phyloP scores from a whole-genome alignment of 35 echinoderm and acorn worm genomes.

The Ophiothrix spiculata region DNA sequence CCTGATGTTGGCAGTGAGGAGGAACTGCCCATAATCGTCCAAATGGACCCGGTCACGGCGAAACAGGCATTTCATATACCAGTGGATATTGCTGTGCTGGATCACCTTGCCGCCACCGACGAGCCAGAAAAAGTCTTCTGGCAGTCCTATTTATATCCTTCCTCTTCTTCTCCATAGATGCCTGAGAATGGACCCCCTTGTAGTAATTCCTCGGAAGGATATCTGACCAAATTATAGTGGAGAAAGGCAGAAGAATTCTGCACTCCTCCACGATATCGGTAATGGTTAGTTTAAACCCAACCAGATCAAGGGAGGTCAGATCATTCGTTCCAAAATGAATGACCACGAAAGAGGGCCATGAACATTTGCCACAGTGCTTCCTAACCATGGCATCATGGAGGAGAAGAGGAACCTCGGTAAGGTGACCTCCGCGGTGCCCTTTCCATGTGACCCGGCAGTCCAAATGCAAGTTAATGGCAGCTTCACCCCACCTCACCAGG shows the following conservation, averaged over 20 bases:
- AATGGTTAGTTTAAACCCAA: not conserved
- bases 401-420: not conserved
- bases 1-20: not conserved
- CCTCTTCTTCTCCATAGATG: not conserved
- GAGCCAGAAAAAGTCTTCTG: not conserved
- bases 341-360: too few species aligned
- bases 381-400: not conserved
- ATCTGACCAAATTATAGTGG: not conserved
- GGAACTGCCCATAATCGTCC: not conserved
- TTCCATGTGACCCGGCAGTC: not conserved
- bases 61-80: not conserved
- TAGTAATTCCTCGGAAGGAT: not conserved
- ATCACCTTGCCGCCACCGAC: not conserved
- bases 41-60: not conserved
- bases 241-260: not conserved
- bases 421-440: not conserved
- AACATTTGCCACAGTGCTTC: not conserved
- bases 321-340: not conserved
- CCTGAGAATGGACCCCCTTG: not conserved
- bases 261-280: not conserved
- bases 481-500: not conserved
- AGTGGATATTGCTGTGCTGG: not conserved
- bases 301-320: not conserved
- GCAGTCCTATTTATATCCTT: not conserved
- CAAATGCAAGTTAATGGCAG: not conserved